Conservation (phyloP, 2,797 vertebrate species). For the Syngnathus acus region DNA sequence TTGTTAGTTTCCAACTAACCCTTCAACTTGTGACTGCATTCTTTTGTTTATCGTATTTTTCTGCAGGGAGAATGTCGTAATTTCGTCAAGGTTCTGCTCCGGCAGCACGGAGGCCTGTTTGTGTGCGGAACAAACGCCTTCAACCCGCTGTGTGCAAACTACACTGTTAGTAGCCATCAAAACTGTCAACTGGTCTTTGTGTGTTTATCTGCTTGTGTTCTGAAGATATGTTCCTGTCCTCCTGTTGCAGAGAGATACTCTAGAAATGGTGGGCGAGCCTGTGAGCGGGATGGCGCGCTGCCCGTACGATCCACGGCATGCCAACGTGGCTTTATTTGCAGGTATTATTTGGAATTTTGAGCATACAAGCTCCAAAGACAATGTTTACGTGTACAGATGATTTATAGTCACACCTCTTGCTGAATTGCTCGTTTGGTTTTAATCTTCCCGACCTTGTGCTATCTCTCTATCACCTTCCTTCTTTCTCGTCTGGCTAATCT, state of each 20-base stretch:
- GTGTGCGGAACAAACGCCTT: constrained; percentile 95
- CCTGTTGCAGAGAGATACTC: constrained; percentile 77
- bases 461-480: constrained; percentile 50
- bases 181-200: constrained; percentile 20
- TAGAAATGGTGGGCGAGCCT: constrained; percentile 84
- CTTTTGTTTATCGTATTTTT: constrained; percentile 8
- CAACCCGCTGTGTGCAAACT: constrained; percentile 93
- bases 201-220: constrained; percentile 5
- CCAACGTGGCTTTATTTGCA: constrained; percentile 92
- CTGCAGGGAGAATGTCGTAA: constrained; percentile 90
- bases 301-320: constrained; percentile 91
- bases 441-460: constrained; percentile 63
- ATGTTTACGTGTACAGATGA: constrained; percentile 55
- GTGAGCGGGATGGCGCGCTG: constrained; percentile 95
- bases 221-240: background rate
- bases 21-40: background rate
- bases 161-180: constrained; percentile 79
- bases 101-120: constrained; percentile 81
- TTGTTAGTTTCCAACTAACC: no score
- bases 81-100: constrained; percentile 91
- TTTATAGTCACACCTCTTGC: constrained; percentile 50
- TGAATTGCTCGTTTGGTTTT: constrained; percentile 55
- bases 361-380: constrained; percentile 4
- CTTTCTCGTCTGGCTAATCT: constrained; percentile 35
- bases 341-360: constrained; percentile 60